These are phyloP conservation scores for Campylomormyrus tamandua DNA, from an alignment of 2,113 vertebrate species.

Conservation along the genomic window DNA sequence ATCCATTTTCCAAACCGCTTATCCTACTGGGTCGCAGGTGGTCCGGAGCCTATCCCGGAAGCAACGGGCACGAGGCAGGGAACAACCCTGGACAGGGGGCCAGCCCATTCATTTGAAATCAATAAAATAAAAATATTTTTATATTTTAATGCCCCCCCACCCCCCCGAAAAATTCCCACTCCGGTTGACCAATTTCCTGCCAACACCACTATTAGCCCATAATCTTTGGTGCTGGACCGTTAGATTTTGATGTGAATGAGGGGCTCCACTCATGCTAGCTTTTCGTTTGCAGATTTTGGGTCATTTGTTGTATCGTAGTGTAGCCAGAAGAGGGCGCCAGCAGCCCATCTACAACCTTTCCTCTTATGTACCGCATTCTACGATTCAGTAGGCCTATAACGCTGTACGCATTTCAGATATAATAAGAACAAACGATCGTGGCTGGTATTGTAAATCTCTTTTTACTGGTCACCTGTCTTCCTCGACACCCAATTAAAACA, in stretches of 20 bases:
- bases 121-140: background rate
- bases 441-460: background rate
- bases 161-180: background rate
- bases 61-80: too few species aligned
- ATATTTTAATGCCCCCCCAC: too few species aligned
- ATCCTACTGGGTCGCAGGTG: too few species aligned
- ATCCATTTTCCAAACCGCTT: too few species aligned
- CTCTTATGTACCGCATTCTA: background rate
- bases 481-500: background rate
- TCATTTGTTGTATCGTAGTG: background rate
- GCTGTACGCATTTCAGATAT: background rate
- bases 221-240: background rate
- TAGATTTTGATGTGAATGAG: background rate
- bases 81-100: too few species aligned
- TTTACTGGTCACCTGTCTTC: background rate
- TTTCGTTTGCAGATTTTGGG: background rate
- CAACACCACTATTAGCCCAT: background rate
- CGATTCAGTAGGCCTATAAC: background rate
- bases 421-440: background rate
- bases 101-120: background rate
- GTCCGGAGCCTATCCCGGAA: too few species aligned
- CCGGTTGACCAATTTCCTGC: background rate
- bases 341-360: background rate
- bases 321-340: conserved; percentile 1
- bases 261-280: background rate